Base-by-base conservation (phyloP, 1,140 invertebrate species). In the Camponotus vicinus region DNA sequence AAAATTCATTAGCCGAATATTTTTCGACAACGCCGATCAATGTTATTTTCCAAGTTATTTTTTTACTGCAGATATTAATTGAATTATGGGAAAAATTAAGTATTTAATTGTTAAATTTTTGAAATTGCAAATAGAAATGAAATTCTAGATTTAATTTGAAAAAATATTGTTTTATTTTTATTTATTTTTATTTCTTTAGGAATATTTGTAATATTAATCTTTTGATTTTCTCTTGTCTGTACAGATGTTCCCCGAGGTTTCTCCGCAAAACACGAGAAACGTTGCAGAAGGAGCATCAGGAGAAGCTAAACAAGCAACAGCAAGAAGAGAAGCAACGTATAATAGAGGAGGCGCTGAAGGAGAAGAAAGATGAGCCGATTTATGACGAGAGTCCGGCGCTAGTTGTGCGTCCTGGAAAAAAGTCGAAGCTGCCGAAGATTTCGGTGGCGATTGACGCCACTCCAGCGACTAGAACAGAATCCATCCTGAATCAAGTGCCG, bases 381-480 rank as follows among this genome's bases (percentile, higher is more conserved):
- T 94, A 94, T 85, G 94, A 93, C 52, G 91, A 95, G 45, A 95
- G 90, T 71, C 95, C 95, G 2, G 95, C 95, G 7, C 86, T 96
- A 42, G 93, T 95, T 1, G 95, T 96, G 15, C 95, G 95, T 55
- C 95, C 95, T 42, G 94, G 94, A 66, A 93, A 93, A 92, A 89
- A 93, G 87, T 94, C 92, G 88, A 96, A 96, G 87, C 94, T 95
- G 0, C 96, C 96, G 59, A 97, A 97, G 94, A 96, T 97, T 7
- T 97, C 96, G 0, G 96, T 97, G n/a, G 97, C 96, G 0, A 95
- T 98, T 21, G 97, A 98, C 93, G 97, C 97, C 0, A 98, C 97
- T 8, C 97, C 97, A 37, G 95, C 96, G 5, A 96, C 97, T 2
- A 95, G 97, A 86, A 97, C 97, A 4, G 95, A 96, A 82, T 97